Base-by-base conservation (phyloP, 2,797 vertebrate species). In the Aplochiton taeniatus region DNA sequence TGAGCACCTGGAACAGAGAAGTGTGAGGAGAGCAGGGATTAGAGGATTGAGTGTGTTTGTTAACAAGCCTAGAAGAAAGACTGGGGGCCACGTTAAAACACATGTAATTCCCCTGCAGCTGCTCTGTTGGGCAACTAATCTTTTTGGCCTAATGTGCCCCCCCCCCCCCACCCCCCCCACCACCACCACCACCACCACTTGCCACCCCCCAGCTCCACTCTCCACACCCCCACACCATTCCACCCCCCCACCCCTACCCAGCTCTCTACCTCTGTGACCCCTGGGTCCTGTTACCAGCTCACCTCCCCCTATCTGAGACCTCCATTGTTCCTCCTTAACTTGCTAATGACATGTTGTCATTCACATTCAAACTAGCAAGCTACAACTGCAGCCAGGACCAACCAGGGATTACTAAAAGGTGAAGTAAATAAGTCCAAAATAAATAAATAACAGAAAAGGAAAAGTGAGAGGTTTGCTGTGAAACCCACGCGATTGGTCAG, bases 61-160 rank as follows among this genome's bases (percentile, higher is more conserved):
- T 92, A 92, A 92, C 85, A 82, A 81, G 87, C 72, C 75, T 63
- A 90, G 89, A 91, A 92, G 90, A 93, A 93, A 92, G 90, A 82
- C 83, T 66, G 70, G 76, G 85, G 75, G 87, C 89, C 86, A 89
- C 91, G 90, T 90, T 91, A 90, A 92, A 92, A 90, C 88, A 90
- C 89, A 89, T 93, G 90, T 93, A 92, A 92, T 92, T 85, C 89
- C 87, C 88, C 89, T 86, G 91, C 89, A 93, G 88, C 90, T 90
- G 86, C 88, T 89, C 86, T 85, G 89, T 89, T 83, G 86, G 84
- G 77, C 86, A 78, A 81, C 85, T 93, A 92, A 93, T 93, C 90
- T n/a, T 90, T 84, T 88, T 88, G 84, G 87, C 88, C 90, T 91
- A 91, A 92, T 89, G 85, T 73, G 69, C 62, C 67, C 54, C 68